A percentile compares a stretch with the other conserved stretches of the same genome.
phyloP scores from a whole-genome alignment of 2,113 vertebrate genomes.

The Plecotus auritus region DNA sequence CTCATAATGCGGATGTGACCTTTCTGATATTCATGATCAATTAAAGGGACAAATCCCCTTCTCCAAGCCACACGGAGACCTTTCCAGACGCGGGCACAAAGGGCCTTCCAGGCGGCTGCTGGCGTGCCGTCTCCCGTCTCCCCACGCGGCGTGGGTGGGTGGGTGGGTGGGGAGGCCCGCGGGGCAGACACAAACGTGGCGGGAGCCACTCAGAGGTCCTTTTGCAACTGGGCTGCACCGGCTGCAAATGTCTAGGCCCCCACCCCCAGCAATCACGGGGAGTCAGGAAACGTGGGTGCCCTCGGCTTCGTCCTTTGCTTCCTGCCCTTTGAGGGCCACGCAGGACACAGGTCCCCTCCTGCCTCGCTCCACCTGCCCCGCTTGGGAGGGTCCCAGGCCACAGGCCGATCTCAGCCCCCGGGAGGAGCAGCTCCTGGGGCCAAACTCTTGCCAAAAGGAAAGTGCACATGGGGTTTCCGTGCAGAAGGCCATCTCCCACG shows the following conservation, averaged over 20 bases:
- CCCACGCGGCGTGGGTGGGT: accelerated
- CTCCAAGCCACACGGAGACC: not conserved
- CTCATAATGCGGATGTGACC: slow-evolving; percentile 32
- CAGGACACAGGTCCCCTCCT: not conserved
- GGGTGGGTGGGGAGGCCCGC: not conserved
- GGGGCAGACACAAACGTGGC: not conserved
- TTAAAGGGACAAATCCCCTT: slow-evolving; percentile 32
- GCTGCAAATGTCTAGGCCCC: not conserved
- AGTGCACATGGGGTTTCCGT: accelerated
- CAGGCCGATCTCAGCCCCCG: not conserved
- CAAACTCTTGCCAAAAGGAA: not conserved
- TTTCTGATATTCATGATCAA: slow-evolving; percentile 47
- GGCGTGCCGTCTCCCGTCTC: not conserved
- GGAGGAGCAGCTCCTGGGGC: not conserved
- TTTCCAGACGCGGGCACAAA: slow-evolving; percentile 45
- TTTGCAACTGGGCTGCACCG: accelerated
- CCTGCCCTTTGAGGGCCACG: not conserved
- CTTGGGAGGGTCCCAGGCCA: not conserved
- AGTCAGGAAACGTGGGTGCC: not conserved
- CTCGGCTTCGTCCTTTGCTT: accelerated
- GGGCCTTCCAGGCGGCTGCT: not conserved
- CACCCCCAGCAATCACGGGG: accelerated
- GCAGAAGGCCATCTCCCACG: accelerated
- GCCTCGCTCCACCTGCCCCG: not conserved
- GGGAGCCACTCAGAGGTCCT: not conserved